Conservation (phyloP, 2,797 vertebrate species). For the Paratrypauchen microcephalus region DNA sequence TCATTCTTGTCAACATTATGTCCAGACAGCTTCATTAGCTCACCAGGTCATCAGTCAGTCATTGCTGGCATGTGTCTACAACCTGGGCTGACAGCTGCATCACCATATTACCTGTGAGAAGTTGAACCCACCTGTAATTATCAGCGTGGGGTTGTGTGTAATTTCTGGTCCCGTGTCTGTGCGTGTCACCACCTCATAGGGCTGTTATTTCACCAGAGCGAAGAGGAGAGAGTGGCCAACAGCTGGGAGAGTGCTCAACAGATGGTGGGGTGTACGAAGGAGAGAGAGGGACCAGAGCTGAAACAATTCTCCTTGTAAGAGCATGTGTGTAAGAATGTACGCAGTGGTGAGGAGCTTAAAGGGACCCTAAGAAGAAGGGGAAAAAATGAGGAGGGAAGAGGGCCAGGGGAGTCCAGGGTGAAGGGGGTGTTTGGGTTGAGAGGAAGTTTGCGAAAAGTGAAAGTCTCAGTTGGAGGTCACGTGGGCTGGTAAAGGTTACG, state of each 20-base stretch:
- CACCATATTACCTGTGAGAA: slow-evolving; percentile 47
- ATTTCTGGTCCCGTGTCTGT: slow-evolving; percentile 58
- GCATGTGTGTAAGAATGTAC: slow-evolving; percentile 27
- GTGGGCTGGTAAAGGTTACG: slow-evolving; percentile 31
- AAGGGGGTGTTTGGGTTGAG: slow-evolving; percentile 66
- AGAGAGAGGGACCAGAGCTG: slow-evolving; percentile 38
- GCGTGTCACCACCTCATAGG: slow-evolving; percentile 53
- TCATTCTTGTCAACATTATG: slow-evolving; percentile 13
- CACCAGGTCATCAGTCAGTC: slow-evolving; percentile 25
- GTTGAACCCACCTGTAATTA: slow-evolving; percentile 60
- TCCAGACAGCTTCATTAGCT: slow-evolving; percentile 32
- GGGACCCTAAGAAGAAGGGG: slow-evolving; percentile 44
- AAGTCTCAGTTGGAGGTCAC: slow-evolving; percentile 45
- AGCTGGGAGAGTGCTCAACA: slow-evolving; percentile 74
- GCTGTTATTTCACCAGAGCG: slow-evolving; percentile 61
- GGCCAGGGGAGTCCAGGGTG: slow-evolving; percentile 67
- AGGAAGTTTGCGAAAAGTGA: slow-evolving; percentile 60
- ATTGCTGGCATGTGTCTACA: slow-evolving; percentile 23
- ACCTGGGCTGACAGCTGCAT: slow-evolving; percentile 29
- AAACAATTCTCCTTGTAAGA: slow-evolving; percentile 55
- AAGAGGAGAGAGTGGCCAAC: slow-evolving; percentile 70
- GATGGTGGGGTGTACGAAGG: slow-evolving; percentile 58
- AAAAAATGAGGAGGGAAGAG: slow-evolving; percentile 35
- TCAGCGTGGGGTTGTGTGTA: slow-evolving; percentile 42
- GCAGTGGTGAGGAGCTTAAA: slow-evolving; percentile 43